These are phyloP conservation scores for Drosophila nr. medialis DNA, from an alignment of 2,888 invertebrate genomes.

Conservation along the genomic window DNA sequence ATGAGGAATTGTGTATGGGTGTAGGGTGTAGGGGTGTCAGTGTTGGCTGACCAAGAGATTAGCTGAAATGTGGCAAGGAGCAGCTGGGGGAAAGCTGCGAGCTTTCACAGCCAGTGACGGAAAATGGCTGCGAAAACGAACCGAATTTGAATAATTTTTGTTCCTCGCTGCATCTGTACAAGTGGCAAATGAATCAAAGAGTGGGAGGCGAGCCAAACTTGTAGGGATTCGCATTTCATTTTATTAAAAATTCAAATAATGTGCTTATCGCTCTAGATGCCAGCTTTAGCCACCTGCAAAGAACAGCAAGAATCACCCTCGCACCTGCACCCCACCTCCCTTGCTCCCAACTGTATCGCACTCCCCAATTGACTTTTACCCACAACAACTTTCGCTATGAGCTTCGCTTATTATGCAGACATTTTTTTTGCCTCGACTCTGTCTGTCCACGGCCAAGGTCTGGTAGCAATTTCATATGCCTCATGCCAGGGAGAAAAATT, in stretches of 20 bases:
- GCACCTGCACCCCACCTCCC: background rate
- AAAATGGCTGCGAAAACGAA: conserved; percentile 66
- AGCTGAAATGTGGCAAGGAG: conserved; percentile 51
- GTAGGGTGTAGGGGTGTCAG: conserved; percentile 30
- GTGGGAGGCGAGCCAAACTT: conserved; percentile 33
- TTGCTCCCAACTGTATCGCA: background rate
- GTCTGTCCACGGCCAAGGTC: conserved; percentile 54
- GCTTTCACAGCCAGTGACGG: conserved; percentile 76
- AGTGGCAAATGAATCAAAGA: conserved; percentile 64
- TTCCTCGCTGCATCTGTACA: conserved; percentile 37
- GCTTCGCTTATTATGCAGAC: conserved; percentile 73
- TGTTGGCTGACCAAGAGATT: conserved; percentile 73
- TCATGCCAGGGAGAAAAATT: conserved; percentile 66
- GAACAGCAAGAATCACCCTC: conserved; percentile 32
- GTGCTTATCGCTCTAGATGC: conserved; percentile 77
- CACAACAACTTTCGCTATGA: conserved; percentile 63
- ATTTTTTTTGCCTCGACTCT: conserved; percentile 31
- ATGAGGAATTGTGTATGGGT: conserved; percentile 18
- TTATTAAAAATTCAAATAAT: conserved; percentile 82
- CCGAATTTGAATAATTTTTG: conserved; percentile 70
- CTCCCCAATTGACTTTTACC: conserved; percentile 53
- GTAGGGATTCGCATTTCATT: conserved; percentile 73
- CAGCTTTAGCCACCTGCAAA: conserved; percentile 73
- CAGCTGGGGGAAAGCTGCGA: conserved; percentile 56
- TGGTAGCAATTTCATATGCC: conserved; percentile 67